Evolutionary conservation across 2,797 vertebrate species (phyloP).

Genomic region (Dicrostonyx torquatus): DNA sequence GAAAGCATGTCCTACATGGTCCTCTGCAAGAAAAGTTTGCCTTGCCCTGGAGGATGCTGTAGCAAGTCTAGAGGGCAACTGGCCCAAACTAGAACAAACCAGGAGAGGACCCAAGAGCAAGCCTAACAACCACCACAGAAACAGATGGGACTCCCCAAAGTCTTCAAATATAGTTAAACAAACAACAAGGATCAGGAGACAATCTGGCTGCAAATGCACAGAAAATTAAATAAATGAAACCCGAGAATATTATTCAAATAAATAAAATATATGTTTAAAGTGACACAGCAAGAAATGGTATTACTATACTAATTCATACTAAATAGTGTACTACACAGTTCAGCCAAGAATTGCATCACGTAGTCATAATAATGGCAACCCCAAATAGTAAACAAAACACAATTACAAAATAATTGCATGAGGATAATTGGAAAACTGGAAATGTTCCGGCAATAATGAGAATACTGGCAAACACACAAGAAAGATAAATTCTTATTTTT

Average conservation of each 20-base stretch:
- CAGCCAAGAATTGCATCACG: neutral
- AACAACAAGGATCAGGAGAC: neutral
- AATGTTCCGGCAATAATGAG: conserved; percentile 12
- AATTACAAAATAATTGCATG: conserved; percentile 39
- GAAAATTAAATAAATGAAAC: conserved; percentile 58
- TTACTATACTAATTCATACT: neutral
- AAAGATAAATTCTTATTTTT: conserved; percentile 55
- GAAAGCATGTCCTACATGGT: neutral
- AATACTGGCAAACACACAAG: neutral
- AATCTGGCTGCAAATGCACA: neutral
- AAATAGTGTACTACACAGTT: neutral
- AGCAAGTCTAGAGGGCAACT: neutral
- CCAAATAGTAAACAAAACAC: conserved; percentile 37
- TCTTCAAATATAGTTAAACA: neutral
- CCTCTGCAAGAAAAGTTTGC: neutral
- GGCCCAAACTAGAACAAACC: neutral
- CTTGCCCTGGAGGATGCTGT: neutral
- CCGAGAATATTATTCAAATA: conserved; percentile 1
- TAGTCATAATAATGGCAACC: neutral
- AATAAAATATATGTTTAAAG: neutral
- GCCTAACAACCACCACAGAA: neutral
- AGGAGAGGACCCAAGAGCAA: neutral
- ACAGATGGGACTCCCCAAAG: neutral
- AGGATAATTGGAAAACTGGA: conserved; percentile 57
- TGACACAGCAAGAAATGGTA: conserved; percentile 20